Percentiles rank a stretch among this genome's conserved stretches.
Evolutionary conservation across 64 coral and sea anemone genomes (phyloP).

Genomic region (Dendronephthya gigantea): DNA sequence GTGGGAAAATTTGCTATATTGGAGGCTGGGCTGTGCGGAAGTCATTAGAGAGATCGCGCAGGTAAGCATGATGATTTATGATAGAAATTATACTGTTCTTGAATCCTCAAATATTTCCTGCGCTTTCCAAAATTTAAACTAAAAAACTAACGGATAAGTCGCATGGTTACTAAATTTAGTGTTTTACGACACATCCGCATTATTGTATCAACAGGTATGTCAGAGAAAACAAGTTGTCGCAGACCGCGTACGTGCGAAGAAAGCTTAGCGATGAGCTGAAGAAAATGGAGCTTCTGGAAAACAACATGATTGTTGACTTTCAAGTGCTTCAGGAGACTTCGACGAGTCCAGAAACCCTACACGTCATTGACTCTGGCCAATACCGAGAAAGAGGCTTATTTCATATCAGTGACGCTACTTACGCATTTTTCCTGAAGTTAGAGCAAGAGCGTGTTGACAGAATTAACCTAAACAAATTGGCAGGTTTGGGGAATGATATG

Average conservation of each 20-base stretch:
- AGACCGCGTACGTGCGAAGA: not conserved
- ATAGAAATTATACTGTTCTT: too few relatives aligned
- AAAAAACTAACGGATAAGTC: too few relatives aligned
- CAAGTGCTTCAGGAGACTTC: not conserved
- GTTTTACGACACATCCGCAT: not conserved
- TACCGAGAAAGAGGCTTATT: slow-evolving; percentile 27
- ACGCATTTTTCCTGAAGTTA: not conserved
- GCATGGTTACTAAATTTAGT: too few relatives aligned
- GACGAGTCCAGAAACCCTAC: not conserved
- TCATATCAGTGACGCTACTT: not conserved
- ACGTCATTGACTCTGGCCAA: slow-evolving; percentile 4
- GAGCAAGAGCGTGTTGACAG: not conserved
- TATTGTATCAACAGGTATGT: slow-evolving; percentile 23
- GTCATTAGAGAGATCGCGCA: slow-evolving; percentile 18
- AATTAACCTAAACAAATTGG: not conserved
- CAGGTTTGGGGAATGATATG: not conserved
- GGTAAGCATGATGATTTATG: not conserved
- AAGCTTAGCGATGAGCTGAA: not conserved
- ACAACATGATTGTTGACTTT: slow-evolving; percentile 23
- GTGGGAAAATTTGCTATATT: slow-evolving; percentile 7
- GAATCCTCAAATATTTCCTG: too few relatives aligned
- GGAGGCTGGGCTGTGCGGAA: too few relatives aligned
- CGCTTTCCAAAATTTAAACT: too few relatives aligned
- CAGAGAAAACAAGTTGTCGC: slow-evolving; percentile 13
- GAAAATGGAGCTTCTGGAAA: slow-evolving; percentile 21